Base-by-base conservation (phyloP, 2,797 vertebrate species). In the Acridotheres tristis region DNA sequence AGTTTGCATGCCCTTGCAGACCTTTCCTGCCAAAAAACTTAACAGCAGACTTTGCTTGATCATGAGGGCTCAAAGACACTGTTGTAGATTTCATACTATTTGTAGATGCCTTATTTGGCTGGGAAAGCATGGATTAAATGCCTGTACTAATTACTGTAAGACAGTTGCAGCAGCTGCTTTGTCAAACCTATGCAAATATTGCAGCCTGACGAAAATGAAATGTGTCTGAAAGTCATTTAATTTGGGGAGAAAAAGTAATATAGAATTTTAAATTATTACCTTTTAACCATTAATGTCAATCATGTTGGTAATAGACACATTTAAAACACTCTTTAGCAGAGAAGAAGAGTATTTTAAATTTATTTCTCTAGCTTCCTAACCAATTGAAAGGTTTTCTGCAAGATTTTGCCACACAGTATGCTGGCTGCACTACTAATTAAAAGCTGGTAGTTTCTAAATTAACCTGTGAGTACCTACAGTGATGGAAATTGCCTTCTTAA, bases 401-500 rank as follows among this genome's bases (percentile, higher is more conserved):
- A 89, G 95, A 79, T 91, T 93, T 97, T 94, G 77, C 19, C 40
- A 92, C 94, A 65, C 94, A 95, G 93, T 93, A 62, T 85, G 95
- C 58, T 93, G 57, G 63, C 79, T 95, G 83, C 81, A 89, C 81
- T 94, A 88, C 93, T 97, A 97, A 98, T 98, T 98, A 97, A 97
- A 98, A 96, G 88, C 86, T 93, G 72, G 73, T 95, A 92, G 71
- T 83, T 96, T 94, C 89, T 97, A 93, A 96, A 97, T 97, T 96
- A 97, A 97, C 89, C 85, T 93, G 66, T 86, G 94, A 73, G 84
- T 92, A 94, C 97, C 97, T 94, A 96, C 96, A 92, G 97, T 91
- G 97, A 96, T 96, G 89, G 81, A 98, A 98, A 98, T 98, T 97
- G 95, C 95, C 89, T 97, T 78, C 92, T 97, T 97, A 95, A 90